Evolutionary conservation across 2,797 vertebrate genomes (phyloP), one percentile per base, ranked within the genome.

Genomic region (Menidia menidia): DNA sequence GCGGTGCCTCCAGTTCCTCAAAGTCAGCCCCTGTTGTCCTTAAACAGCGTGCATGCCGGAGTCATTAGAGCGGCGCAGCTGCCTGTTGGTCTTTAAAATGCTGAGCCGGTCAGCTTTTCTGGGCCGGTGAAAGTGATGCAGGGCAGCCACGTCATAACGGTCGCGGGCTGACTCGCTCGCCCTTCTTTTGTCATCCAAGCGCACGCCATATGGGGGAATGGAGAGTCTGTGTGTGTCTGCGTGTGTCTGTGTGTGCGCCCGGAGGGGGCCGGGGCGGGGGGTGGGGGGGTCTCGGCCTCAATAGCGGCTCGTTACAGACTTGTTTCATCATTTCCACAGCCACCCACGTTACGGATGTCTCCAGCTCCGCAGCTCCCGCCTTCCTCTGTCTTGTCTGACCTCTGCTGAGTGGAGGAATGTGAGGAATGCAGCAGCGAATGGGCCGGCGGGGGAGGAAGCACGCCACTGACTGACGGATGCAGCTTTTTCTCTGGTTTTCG

Each of bases 381-480:
- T 11, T n/a, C 31, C 58, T 33, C 39, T 61, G 30, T 63, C 56
- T 58, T 48, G 3, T 58, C 35, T 66, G 73, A 71, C 76, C 80
- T 77, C 75, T 60, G 58, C 31, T 74, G 45, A 78, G 56, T 33
- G 48, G 10, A 80, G 61, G 86, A 82, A 91, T 90, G 75, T 30
- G 60, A 82, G 11, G 86, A 89, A 91, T 91, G 87, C 58, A 68
- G 56, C 62, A 14, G 52, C 74, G 79, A 85, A 81, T 71, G 68
- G 65, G 30, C 14, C 25, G 67, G 39, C 0, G 78, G 64, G 73
- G 62, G 80, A 43, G 65, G 69, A 44, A 2, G 62, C 60, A 68
- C 71, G 60, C 59, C 71, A 68, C 44, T 68, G 55, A 56, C 39
- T 69, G 72, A 62, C 35, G 4, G 39, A 39, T 9, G 31, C 56